Evolutionary conservation across 2,797 vertebrate species (phyloP), one percentile per base, ranked within the genome.

Genomic region (Nyctibius grandis): DNA sequence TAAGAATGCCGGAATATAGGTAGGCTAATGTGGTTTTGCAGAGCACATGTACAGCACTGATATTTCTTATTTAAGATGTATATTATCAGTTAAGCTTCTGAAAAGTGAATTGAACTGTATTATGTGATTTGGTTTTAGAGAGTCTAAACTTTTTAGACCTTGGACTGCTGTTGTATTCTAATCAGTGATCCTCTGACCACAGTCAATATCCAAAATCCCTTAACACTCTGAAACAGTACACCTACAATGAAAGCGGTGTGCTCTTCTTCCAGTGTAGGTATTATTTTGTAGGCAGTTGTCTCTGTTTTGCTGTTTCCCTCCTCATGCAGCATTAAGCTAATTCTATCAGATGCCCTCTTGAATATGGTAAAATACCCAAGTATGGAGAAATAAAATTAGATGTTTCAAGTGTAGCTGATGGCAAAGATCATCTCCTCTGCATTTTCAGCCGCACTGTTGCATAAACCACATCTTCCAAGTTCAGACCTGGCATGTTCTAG

Each of bases 31-130:
- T 36, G 50, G 36, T 50, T 78, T 78, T 94, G 79, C 8, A 65
- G n/a, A 88, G 54, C 22, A 47, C 6, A 6, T 31, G 9, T 54
- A 29, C 31, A 73, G 19, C 36, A 44, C 12, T 92, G 54, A 73
- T 21, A 68, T 95, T 96, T 93, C 40, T 89, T 68, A 69, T 34
- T 91, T 81, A 84, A 89, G 50, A 85, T 57, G 22, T 53, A 76
- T 77, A 81, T 84, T 84, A 93, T 79, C 51, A 95, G 80, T 73
- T 93, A 94, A 90, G 34, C 34, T 93, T 88, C 70, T 54, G 56
- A 42, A 53, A 44, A 86, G 8, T 53, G 59, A 89, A 78, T 87
- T 21, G 54, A 90, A 91, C 29, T 34, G 36, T 63, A 77, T 60
- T 48, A 80, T 78, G 59, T 68, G 94, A 21, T 10, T 74, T 53